These are phyloP conservation scores for Gymnarchus niloticus DNA, from an alignment of 2,113 vertebrate genomes.

Conservation along the genomic window DNA sequence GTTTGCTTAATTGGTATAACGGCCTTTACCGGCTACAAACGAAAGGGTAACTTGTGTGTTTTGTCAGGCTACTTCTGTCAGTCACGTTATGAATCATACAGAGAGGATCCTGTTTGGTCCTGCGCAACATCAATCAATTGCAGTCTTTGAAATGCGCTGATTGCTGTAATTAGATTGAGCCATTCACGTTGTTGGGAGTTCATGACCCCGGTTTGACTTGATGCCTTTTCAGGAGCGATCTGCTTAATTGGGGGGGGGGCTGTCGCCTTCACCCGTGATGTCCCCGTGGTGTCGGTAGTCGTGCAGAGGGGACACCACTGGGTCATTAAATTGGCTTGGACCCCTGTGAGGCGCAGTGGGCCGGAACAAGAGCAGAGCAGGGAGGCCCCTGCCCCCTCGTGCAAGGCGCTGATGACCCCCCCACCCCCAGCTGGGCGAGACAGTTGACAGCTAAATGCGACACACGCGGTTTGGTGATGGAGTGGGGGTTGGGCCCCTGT, in stretches of 20 bases:
- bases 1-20: conserved; percentile 16
- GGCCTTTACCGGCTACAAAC: neutral
- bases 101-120: neutral
- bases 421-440: neutral
- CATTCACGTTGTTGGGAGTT: conserved; percentile 35
- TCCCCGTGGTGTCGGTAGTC: neutral
- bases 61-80: neutral
- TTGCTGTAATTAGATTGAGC: conserved; percentile 35
- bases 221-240: conserved; percentile 31
- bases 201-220: conserved; percentile 35
- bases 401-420: neutral
- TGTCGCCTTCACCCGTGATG: neutral
- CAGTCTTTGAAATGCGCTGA: conserved; percentile 27
- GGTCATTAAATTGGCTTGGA: conserved; percentile 11
- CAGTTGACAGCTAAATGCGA: neutral
- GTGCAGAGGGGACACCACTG: neutral
- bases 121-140: conserved; percentile 6
- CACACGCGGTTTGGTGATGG: neutral
- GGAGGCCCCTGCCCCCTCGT: neutral
- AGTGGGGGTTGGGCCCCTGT: neutral
- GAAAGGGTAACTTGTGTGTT: neutral
- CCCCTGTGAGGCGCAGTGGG: neutral
- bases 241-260: conserved; percentile 34
- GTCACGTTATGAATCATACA: neutral
- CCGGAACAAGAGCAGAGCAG: neutral